Base-by-base conservation (phyloP, 2,797 vertebrate genomes). In the Glyptemys insculpta region DNA sequence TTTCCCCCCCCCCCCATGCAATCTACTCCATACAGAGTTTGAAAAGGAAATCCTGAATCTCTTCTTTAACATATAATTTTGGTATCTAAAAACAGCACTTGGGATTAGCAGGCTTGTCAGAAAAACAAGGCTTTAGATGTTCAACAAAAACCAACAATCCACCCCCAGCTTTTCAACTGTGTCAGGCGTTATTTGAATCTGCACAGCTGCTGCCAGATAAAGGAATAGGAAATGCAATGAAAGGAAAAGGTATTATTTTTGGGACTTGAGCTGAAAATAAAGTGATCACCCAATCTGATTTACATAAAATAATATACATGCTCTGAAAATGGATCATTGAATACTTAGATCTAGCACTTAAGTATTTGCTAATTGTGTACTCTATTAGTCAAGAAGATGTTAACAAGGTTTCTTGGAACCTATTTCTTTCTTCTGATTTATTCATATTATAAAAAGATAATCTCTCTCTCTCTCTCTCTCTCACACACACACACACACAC, bases 211-310 rank as follows among this genome's bases (percentile, higher is more conserved):
- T 95, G 62, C 34, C 81, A 92, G 72, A 92, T 76, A 87, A 96
- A 95, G 83, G 93, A 90, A 88, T 85, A 79, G 81, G 79, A 96
- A 98, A 94, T 89, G 37, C 37, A 91, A 81, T 96, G 56, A 96
- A 94, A 96, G 79, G n/a, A 84, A 95, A 92, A 96, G 92, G 83
- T 96, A 94, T 97, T 97, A 96, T 96, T 98, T 97, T 96, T 95
- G 95, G 92, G 92, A 65, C 83, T 76, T 25, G 88, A 92, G 78
- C 85, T 93, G 95, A 85, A 94, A 95, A 93, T 87, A 95, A 96
- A 91, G 91, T 50, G 68, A 87, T 95, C 16, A 31, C 74, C 59
- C 41, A 88, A 87, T 65, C 18, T 25, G 10, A 88, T 92, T 87
- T 91, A 37, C 79, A 54, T 47, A 23, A 96, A 85, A 85, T 54